phyloP scores from a whole-genome alignment of 2,888 invertebrate species.

The Cacoxenus indagator region DNA sequence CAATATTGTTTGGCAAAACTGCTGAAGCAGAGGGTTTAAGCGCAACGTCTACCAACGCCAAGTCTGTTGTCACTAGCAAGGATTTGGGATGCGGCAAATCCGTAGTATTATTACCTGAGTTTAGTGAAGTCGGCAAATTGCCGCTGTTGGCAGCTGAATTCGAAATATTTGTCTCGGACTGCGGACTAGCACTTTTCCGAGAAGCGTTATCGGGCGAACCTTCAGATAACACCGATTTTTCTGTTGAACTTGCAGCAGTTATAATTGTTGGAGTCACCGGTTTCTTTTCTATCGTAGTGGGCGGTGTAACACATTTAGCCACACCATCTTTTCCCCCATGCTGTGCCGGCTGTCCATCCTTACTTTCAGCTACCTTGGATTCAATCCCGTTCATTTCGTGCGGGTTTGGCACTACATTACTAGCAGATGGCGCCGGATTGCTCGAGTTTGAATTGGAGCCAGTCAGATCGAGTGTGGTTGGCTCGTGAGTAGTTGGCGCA shows the following conservation, averaged over 20 bases:
- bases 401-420: constrained; percentile 47
- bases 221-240: constrained; percentile 48
- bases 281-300: constrained; percentile 49
- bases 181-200: constrained; percentile 54
- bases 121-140: constrained; percentile 12
- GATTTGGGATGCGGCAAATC: constrained; percentile 38
- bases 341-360: constrained; percentile 42
- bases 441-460: constrained; percentile 69
- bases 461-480: constrained; percentile 67
- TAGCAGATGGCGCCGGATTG: constrained; percentile 59
- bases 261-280: constrained; percentile 44
- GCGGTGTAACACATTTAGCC: constrained; percentile 48
- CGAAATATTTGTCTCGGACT: constrained; percentile 48
- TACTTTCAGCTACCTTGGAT: constrained; percentile 56
- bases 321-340: constrained; percentile 39
- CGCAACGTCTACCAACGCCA: not conserved
- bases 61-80: constrained; percentile 29
- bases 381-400: constrained; percentile 66
- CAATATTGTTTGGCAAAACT: not conserved
- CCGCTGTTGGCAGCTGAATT: constrained; percentile 31
- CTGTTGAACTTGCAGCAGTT: constrained; percentile 28
- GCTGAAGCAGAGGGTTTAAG: not conserved
- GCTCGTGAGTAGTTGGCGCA: constrained; percentile 56
- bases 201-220: constrained; percentile 51
- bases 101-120: constrained; percentile 51